Conservation (phyloP, 2,888 invertebrate species). For the Choristoneura rosaceana region DNA sequence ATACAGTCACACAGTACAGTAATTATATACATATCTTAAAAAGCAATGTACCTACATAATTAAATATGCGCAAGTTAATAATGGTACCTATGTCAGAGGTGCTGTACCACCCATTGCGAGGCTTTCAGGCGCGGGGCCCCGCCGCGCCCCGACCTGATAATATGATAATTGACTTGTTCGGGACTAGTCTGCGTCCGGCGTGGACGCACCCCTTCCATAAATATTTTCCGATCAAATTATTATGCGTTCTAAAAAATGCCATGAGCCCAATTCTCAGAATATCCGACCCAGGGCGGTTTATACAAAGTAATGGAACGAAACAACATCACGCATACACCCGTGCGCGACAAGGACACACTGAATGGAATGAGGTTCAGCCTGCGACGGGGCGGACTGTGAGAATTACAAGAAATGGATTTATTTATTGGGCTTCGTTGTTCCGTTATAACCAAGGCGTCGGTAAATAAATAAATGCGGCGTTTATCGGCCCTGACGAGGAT, state of each 20-base stretch:
- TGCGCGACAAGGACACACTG: constrained; percentile 65
- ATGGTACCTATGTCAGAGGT: constrained; percentile 31
- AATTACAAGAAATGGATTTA: constrained; percentile 83
- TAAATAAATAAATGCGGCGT: constrained; percentile 70
- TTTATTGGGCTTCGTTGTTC: constrained; percentile 80
- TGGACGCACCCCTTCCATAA: constrained; percentile 78
- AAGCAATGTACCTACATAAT: not conserved
- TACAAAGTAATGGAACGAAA: constrained; percentile 73
- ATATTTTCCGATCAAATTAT: constrained; percentile 86
- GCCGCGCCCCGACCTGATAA: constrained; percentile 44
- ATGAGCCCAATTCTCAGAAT: constrained; percentile 80
- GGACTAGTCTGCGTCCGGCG: constrained; percentile 69
- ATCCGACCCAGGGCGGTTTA: constrained; percentile 76
- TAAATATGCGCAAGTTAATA: constrained; percentile 7
- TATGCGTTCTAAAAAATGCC: constrained; percentile 82
- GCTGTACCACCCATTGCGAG: constrained; percentile 75
- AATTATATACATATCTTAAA: too few species aligned
- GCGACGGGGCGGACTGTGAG: constrained; percentile 76
- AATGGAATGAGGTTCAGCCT: constrained; percentile 80
- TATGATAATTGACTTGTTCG: constrained; percentile 81
- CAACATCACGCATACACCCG: constrained; percentile 46
- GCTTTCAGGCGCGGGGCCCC: constrained; percentile 68
- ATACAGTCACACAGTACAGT: not conserved
- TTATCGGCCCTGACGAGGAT: constrained; percentile 55
- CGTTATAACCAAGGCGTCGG: constrained; percentile 69